phyloP scores from a whole-genome alignment of 2,888 invertebrate genomes.

The Agrilus mali region DNA sequence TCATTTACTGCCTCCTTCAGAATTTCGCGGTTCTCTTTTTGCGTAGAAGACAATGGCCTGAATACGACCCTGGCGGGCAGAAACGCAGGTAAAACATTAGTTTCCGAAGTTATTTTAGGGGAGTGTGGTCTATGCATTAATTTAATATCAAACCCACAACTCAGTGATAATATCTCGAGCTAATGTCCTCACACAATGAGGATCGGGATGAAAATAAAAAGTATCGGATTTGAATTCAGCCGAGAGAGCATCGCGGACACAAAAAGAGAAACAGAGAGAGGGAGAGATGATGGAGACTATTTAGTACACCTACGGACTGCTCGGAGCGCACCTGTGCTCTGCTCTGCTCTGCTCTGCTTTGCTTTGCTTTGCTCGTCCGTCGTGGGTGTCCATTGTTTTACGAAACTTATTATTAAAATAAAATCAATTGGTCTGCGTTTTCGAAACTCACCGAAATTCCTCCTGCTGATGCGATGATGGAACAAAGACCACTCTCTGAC shows the following conservation, averaged over 20 bases:
- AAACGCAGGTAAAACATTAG: too few species aligned
- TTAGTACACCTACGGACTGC: conserved; percentile 33
- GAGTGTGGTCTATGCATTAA: conserved; percentile 29
- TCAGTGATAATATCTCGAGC: conserved; percentile 30
- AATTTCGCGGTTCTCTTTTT: too few species aligned
- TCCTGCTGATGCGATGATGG: too few species aligned
- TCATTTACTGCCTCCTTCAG: too few species aligned
- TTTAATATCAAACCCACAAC: conserved; percentile 32
- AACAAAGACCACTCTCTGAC: too few species aligned
- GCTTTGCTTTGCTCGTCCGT: conserved; percentile 9
- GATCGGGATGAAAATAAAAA: conserved; percentile 30
- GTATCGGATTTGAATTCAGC: conserved; percentile 31
- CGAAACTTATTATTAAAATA: conserved; percentile 21
- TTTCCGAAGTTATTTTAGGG: conserved; percentile 12
- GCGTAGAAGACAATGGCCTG: too few species aligned
- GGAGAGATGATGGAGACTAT: conserved; percentile 20
- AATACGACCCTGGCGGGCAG: too few species aligned
- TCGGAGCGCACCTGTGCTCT: conserved; percentile 27
- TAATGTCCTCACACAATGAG: conserved; percentile 35
- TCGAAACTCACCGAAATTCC: too few species aligned
- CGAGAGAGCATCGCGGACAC: conserved; percentile 16
- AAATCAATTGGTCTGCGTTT: conserved; percentile 17
- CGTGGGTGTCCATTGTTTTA: conserved; percentile 27
- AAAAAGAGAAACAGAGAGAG: too few species aligned
- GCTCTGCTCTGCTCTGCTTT: too few species aligned